phyloP scores from a whole-genome alignment of 2,888 invertebrate species.

The Drosophila nigricruria region DNA sequence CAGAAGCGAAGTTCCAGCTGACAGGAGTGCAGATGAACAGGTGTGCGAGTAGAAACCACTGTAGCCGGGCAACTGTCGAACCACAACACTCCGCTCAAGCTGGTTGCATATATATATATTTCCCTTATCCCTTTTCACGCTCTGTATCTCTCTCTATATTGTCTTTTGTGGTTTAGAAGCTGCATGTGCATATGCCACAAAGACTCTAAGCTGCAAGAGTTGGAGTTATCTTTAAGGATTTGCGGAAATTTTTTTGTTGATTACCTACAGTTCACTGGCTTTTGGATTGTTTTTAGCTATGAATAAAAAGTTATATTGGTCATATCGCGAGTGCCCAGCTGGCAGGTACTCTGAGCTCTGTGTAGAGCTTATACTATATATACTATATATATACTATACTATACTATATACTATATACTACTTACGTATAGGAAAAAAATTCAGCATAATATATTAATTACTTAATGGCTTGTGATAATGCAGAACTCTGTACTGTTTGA shows the following conservation, averaged over 20 bases:
- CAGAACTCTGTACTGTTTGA: too few species aligned
- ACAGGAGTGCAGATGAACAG: neutral
- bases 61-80: conserved; percentile 7
- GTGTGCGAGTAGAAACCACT: conserved; percentile 2
- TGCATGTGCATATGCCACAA: neutral
- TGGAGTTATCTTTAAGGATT: neutral
- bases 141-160: neutral
- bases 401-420: too few species aligned
- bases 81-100: neutral
- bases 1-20: neutral
- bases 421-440: too few species aligned
- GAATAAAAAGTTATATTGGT: neutral
- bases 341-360: neutral
- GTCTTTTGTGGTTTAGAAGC: neutral
- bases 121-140: neutral
- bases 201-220: neutral
- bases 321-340: neutral
- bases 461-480: too few species aligned
- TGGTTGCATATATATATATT: too few species aligned
- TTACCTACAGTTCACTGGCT: neutral
- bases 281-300: neutral
- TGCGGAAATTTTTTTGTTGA: neutral
- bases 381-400: too few species aligned
- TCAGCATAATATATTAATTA: too few species aligned
- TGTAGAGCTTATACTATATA: too few species aligned